Conservation (phyloP, 2,888 invertebrate species). For the Dryadula phaetusa region DNA sequence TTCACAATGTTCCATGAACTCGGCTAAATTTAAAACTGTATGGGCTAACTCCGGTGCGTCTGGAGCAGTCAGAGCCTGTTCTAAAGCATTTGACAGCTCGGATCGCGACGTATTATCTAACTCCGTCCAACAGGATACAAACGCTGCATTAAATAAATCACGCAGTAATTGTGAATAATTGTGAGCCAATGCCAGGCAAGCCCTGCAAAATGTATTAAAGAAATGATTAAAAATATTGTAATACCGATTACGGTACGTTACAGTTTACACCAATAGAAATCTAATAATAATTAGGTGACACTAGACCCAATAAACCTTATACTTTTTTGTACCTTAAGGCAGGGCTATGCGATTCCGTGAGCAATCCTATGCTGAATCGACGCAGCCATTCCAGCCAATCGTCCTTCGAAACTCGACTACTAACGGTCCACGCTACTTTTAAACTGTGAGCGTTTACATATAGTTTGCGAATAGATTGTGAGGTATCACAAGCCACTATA, state of each 20-base stretch:
- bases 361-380: conserved; percentile 94
- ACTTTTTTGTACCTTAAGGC: conserved; percentile 86
- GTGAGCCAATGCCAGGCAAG: conserved; percentile 96
- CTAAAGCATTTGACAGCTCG: conserved; percentile 93
- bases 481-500: conserved; percentile 83
- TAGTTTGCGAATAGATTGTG: conserved; percentile 90
- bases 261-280: too few relatives aligned
- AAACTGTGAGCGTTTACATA: conserved; percentile 93
- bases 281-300: too few relatives aligned
- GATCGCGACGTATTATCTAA: conserved; percentile 91
- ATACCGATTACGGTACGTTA: too few relatives aligned
- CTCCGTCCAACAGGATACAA: conserved; percentile 99
- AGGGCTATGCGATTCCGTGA: conserved; percentile 98
- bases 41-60: conserved; percentile 98
- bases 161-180: conserved; percentile 97
- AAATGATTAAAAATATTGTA: too few relatives aligned
- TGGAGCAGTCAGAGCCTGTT: conserved; percentile 95
- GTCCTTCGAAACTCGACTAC: conserved; percentile 96
- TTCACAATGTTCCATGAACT: conserved; percentile 99
- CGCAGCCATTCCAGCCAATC: conserved; percentile 99
- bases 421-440: conserved; percentile 96
- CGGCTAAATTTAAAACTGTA: conserved; percentile 97
- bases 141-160: conserved; percentile 99
- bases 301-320: background rate
- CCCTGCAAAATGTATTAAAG: conserved; percentile 75